Evolutionary conservation across 2,888 invertebrate genomes (phyloP).

Genomic region (Rotaria socialis): DNA sequence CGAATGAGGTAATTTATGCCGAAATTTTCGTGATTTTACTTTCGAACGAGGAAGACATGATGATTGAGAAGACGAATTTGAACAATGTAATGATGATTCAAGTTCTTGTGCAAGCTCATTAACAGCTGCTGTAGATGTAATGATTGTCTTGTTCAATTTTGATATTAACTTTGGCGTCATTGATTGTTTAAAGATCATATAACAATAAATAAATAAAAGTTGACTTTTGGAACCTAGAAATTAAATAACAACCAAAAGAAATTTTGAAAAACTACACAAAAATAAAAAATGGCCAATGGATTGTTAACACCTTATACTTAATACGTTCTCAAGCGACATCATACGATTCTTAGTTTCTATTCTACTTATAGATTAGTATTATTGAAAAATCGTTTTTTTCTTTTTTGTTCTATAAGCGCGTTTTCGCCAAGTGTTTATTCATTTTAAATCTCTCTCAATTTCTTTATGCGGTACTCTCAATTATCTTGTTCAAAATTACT

Average conservation of each 20-base stretch:
- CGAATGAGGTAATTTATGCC: background rate
- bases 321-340: constrained; percentile 6
- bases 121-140: background rate
- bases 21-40: background rate
- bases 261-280: background rate
- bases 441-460: background rate
- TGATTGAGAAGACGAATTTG: background rate
- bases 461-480: background rate
- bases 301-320: background rate
- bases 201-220: background rate
- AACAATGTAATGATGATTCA: background rate
- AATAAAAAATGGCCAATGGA: background rate
- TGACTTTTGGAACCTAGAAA: background rate
- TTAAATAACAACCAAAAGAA: background rate
- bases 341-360: background rate
- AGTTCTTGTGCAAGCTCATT: background rate
- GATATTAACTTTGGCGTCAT: background rate
- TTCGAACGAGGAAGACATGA: background rate
- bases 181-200: background rate
- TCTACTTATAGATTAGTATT: background rate
- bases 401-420: background rate
- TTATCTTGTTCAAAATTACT: background rate
- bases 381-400: background rate
- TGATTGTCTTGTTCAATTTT: background rate
- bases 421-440: background rate